Percentiles rank a stretch among this genome's conserved stretches.
These are phyloP conservation scores for Cygnus atratus DNA, from an alignment of 2,113 vertebrate genomes.

Conservation along the genomic window DNA sequence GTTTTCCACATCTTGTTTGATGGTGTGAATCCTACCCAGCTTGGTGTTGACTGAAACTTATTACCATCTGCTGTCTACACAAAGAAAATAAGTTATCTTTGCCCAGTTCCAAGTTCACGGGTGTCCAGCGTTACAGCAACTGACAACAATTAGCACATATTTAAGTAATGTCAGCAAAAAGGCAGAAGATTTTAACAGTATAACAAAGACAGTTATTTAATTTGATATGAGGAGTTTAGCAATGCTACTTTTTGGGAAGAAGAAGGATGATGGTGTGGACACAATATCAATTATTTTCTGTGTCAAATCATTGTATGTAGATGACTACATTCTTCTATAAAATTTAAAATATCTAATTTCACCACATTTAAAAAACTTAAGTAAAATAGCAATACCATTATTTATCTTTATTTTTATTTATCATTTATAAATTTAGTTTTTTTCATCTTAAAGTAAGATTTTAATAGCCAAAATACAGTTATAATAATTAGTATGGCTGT, in stretches of 20 bases:
- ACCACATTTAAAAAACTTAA: background rate
- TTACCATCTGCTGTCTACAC: constrained; percentile 47
- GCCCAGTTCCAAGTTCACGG: background rate
- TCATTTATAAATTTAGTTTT: background rate
- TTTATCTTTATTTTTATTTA: background rate
- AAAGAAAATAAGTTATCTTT: background rate
- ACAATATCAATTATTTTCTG: background rate
- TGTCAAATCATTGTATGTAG: background rate
- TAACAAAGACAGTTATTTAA: background rate
- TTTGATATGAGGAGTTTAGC: background rate
- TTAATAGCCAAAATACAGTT: background rate
- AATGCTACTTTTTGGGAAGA: background rate
- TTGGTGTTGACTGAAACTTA: constrained; percentile 41
- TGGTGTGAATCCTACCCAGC: constrained; percentile 23
- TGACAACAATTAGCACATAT: background rate
- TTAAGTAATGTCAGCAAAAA: constrained; percentile 1
- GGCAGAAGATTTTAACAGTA: background rate
- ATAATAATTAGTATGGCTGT: background rate
- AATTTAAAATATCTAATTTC: background rate
- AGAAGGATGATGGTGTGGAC: background rate
- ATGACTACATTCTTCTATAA: background rate
- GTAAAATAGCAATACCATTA: background rate
- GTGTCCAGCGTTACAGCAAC: background rate
- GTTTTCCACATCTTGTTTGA: constrained; percentile 37
- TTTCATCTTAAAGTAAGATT: background rate